Evolutionary conservation across 2,888 invertebrate genomes (phyloP).

Genomic region (Saturnia japonica): DNA sequence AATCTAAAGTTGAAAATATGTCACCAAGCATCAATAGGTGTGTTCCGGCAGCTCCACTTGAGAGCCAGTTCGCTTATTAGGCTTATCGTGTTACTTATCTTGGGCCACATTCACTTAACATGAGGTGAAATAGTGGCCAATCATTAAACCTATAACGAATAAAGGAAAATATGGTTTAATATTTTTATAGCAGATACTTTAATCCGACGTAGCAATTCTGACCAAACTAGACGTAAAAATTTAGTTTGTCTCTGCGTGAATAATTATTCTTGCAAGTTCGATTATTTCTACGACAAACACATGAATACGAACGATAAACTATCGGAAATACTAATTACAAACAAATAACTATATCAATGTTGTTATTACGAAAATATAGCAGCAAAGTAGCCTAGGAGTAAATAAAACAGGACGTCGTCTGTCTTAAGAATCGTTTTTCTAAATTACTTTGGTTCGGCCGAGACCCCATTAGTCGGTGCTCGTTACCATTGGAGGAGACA

Average conservation of each 20-base stretch:
- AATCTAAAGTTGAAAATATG: no score
- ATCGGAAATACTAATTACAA: not conserved
- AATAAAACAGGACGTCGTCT: conserved; percentile 43
- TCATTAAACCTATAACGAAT: no score
- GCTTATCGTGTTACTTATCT: no score
- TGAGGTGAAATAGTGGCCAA: no score
- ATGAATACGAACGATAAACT: not conserved
- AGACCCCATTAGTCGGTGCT: conserved; percentile 56
- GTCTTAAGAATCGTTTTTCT: conserved; percentile 60
- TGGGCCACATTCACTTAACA: no score
- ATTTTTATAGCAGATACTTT: not conserved
- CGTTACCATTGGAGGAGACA: conserved; percentile 61
- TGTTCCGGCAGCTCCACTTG: no score
- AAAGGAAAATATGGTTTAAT: not conserved
- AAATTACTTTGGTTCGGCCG: conserved; percentile 58
- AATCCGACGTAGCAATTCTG: not conserved
- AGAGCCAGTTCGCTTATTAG: no score
- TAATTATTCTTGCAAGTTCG: not conserved
- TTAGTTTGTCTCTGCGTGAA: not conserved
- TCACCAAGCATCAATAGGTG: no score
- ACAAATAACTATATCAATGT: not conserved
- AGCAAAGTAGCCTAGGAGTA: conserved; percentile 25
- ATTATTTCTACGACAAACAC: not conserved
- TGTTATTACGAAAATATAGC: conserved; percentile 25
- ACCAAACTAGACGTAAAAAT: not conserved